These are phyloP conservation scores for Temnothorax curvispinosus DNA, from an alignment of 1,140 invertebrate genomes.

Conservation along the genomic window DNA sequence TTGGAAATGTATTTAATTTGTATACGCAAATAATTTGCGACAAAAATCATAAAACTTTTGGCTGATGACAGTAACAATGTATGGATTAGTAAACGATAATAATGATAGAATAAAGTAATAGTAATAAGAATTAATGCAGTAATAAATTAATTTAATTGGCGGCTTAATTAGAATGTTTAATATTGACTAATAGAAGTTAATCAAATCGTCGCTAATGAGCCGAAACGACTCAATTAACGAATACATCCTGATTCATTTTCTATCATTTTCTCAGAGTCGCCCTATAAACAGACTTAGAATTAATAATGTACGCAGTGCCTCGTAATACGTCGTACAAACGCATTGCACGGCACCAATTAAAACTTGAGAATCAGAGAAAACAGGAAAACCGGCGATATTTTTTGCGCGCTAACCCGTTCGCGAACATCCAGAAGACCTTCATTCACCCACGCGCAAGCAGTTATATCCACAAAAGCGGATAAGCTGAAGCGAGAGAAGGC, in stretches of 20 bases:
- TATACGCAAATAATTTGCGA: not conserved
- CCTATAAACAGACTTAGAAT: slow-evolving; percentile 27
- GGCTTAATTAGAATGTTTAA: slow-evolving; percentile 4
- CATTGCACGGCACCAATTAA: slow-evolving; percentile 47
- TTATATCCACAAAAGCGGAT: slow-evolving; percentile 40
- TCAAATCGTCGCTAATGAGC: not conserved
- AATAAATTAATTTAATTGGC: not conserved
- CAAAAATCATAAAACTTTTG: not conserved
- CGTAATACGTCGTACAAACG: slow-evolving; percentile 34
- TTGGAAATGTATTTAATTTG: not conserved
- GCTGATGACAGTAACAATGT: no score
- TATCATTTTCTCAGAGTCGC: not conserved
- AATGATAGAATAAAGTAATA: not conserved
- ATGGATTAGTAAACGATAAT: not conserved
- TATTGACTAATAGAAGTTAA: not conserved
- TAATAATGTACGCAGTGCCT: slow-evolving; percentile 35
- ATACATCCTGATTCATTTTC: not conserved
- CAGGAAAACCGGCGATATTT: slow-evolving; percentile 31
- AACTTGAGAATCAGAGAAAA: slow-evolving; percentile 8
- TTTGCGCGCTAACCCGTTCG: slow-evolving; percentile 4
- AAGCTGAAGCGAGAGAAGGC: not conserved
- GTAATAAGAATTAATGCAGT: not conserved
- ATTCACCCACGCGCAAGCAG: slow-evolving; percentile 57
- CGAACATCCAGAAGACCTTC: slow-evolving; percentile 36
- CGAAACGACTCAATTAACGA: slow-evolving; percentile 6